Evolutionary conservation across 2,113 vertebrate species (phyloP), one percentile per base, ranked within the genome.

Genomic region (Jaculus jaculus): DNA sequence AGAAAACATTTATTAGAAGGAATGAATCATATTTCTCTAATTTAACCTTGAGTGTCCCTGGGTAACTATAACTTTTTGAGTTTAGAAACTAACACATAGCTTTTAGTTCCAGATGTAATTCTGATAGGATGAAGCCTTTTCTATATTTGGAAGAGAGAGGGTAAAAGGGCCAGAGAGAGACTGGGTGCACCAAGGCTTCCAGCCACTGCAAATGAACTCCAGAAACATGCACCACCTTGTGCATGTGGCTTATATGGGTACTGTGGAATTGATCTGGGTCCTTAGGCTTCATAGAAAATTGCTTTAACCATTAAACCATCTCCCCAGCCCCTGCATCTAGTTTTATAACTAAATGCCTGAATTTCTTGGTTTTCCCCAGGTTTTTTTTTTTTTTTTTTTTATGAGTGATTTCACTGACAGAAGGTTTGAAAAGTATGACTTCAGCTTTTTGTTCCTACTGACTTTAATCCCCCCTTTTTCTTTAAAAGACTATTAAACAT

Each of bases 21-120:
- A 84, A 94, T 61, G n/a, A 75, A 61, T 82, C 68, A 61, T 72
- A 69, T 77, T 90, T 93, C n/a, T 91, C 37, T 72, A 47, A 81
- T 71, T 61, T 90, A 20, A 15, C 23, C 28, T 51, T 12, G 3
- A 71, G 8, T 60, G 6, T 77, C 60, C 89, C 61, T 47, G 65
- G 77, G 65, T 78, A 42, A 86, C 51, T 93, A 63, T 84, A 75
- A 83, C 17, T 8, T 71, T 86, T 54, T 13, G 9, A 89, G 75
- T 73, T 82, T 84, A 68, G 69, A 91, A n/a, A 69, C 32, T 34
- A 96, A 87, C 26, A 91, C 71, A 84, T 42, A 39, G n/a, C 54
- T 71, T 89, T 79, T 12, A 30, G 37, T 66, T 93, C 87, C 37
- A 51, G 17, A 37, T 58, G 8, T 47, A 80, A 79, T 80, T 65